phyloP scores from a whole-genome alignment of 2,888 invertebrate genomes.

The Ditylenchus weischeri region DNA sequence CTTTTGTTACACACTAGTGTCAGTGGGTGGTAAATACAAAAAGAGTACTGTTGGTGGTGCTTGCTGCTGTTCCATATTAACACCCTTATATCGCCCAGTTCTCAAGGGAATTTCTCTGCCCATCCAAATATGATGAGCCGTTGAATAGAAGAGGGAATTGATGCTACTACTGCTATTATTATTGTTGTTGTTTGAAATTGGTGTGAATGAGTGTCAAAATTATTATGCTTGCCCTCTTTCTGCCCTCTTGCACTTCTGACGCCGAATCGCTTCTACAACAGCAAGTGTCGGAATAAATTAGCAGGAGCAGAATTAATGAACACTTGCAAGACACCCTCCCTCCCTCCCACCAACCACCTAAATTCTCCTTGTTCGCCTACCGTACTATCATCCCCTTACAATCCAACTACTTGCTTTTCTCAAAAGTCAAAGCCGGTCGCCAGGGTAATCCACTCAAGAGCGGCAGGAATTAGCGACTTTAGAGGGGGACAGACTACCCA shows the following conservation, averaged over 20 bases:
- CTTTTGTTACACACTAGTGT: no score
- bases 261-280: conserved; percentile 6
- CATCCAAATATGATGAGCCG: no score
- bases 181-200: no score
- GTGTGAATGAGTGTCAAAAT: no score
- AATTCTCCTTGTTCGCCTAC: neutral
- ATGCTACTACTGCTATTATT: neutral
- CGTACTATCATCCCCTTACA: neutral
- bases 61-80: no score
- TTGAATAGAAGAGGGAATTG: neutral
- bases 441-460: conserved; percentile 4
- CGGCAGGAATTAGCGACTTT: conserved; percentile 11
- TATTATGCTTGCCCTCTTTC: neutral
- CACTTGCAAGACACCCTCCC: no score
- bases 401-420: neutral
- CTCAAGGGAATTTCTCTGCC: no score
- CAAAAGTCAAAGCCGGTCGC: neutral
- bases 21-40: no score
- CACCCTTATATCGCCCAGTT: no score
- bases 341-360: neutral
- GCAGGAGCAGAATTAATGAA: no score
- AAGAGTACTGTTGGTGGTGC: no score
- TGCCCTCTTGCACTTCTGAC: conserved; percentile 8
- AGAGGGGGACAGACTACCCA: no score
- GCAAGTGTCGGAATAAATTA: conserved; percentile 12